A percentile compares a stretch with the other conserved stretches of the same genome.
Evolutionary conservation across 2,113 vertebrate species (phyloP).

Genomic region (Morone saxatilis): DNA sequence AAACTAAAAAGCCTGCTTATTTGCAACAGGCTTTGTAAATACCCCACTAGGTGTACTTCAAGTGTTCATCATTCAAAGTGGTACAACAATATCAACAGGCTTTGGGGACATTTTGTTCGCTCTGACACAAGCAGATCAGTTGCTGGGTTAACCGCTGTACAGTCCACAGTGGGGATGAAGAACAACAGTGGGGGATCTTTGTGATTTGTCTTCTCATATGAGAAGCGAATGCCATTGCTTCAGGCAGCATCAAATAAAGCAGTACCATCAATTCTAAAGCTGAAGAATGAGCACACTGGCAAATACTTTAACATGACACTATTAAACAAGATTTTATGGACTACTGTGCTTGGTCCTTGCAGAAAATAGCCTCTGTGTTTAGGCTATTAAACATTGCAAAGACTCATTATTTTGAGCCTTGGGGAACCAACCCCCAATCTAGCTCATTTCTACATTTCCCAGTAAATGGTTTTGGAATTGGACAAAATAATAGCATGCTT

Average conservation of each 20-base stretch:
- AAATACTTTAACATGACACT: background rate
- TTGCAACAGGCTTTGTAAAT: background rate
- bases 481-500: background rate
- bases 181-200: constrained; percentile 5
- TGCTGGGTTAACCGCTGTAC: constrained; percentile 14
- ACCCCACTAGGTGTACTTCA: background rate
- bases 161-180: background rate
- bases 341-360: background rate
- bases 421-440: background rate
- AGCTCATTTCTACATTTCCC: constrained; percentile 14
- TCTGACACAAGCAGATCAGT: constrained; percentile 8
- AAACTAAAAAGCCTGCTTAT: background rate
- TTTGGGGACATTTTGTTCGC: background rate
- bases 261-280: background rate
- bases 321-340: background rate
- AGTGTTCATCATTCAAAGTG: background rate
- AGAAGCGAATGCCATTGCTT: background rate
- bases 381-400: constrained; percentile 9
- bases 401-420: constrained; percentile 27
- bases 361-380: background rate
- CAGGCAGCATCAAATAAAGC: background rate
- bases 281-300: background rate
- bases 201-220: constrained; percentile 23
- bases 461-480: background rate
- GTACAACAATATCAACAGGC: background rate